Conservation (phyloP, 2,888 invertebrate species). For the Pilophorus perplexus region DNA sequence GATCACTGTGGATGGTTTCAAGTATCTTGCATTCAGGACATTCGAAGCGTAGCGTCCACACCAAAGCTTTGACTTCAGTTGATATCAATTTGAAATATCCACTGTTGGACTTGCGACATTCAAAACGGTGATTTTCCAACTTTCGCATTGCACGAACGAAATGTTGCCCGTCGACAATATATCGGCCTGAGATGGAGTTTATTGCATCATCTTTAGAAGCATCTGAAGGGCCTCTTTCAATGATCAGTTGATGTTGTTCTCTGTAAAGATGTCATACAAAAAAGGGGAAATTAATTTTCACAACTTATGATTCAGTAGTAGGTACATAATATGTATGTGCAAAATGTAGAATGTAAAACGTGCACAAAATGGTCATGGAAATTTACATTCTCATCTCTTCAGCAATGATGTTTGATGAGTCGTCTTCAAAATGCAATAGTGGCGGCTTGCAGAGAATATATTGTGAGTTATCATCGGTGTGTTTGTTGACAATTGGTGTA, state of each 20-base stretch:
- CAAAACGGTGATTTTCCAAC: neutral
- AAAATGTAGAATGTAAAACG: too few relatives aligned
- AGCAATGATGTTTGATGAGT: too few relatives aligned
- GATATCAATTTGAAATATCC: neutral
- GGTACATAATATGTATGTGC: too few relatives aligned
- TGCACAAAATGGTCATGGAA: too few relatives aligned
- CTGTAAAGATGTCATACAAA: neutral
- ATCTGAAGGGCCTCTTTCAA: neutral
- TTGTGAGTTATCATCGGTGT: too few relatives aligned
- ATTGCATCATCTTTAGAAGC: neutral
- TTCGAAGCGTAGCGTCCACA: neutral
- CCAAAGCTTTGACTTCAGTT: neutral
- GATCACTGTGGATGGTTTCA: neutral
- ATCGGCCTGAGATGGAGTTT: neutral
- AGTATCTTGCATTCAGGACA: neutral
- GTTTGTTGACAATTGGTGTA: too few relatives aligned
- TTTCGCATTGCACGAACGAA: neutral
- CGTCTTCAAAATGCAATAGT: too few relatives aligned
- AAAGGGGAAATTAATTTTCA: neutral
- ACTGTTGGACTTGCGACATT: neutral
- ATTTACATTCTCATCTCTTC: too few relatives aligned
- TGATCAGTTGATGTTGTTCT: neutral
- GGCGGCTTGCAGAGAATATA: too few relatives aligned
- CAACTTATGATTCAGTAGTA: too few relatives aligned
- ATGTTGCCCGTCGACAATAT: slow-evolving; percentile 4